Base-by-base conservation (phyloP, 2,113 vertebrate genomes). In the Entomyzon cyanotis region DNA sequence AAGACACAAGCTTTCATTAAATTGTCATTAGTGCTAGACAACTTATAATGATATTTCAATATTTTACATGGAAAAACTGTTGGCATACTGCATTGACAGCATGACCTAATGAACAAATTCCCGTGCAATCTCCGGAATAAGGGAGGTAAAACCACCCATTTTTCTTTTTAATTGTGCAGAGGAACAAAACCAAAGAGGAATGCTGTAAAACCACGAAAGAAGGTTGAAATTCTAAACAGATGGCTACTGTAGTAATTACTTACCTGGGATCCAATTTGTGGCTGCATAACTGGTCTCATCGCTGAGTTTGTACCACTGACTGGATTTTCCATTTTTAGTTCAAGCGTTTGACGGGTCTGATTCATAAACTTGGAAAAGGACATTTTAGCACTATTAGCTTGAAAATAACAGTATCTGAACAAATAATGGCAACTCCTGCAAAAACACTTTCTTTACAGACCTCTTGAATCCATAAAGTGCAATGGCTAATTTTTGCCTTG, bases 301-400 rank as follows among this genome's bases (percentile, higher is more conserved):
- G 96, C 97, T 5, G 99, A 97, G 70, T 97, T 98, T 63, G 94
- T 98, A 11, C 93, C 96, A 69, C 97, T 96, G 30, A 98, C 94
- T 11, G 98, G 80, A 58, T 92, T 98, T 73, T 99, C 99, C 97
- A 99, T 98, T 95, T 99, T 99, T 93, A 99, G 98, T 58, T 98
- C 98, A 46, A 99, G 98, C 1, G 96, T 97, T 95, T 99, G 99
- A 71, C 99, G 98, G 18, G 97, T 98, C 98, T 99, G 99, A 97
- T 99, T 99, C 98, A 99, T 97, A 93, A 99, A 99, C 99, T 99
- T 84, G 67, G 65, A 90, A 68, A 91, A 41, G 94, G 37, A 93
- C 30, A 84, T 56, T 86, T 96, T 37, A 94, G 44, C 44, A 82
- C 44, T 22, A 35, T 87, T 87, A 93, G 47, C 31, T 52, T 86